Evolutionary conservation across 2,888 invertebrate species (phyloP).

Genomic region (Synergus gifuensis): DNA sequence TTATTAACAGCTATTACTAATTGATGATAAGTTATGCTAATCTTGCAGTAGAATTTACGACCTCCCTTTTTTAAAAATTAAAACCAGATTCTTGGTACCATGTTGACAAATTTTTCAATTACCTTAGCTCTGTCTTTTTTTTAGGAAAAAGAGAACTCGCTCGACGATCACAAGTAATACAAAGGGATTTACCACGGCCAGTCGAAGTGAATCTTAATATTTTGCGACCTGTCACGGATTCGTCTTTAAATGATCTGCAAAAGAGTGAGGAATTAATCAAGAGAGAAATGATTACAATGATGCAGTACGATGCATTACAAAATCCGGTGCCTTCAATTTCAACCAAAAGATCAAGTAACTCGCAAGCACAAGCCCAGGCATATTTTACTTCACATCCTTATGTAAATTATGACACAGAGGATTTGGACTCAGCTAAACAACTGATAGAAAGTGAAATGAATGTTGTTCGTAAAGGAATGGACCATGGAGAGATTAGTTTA

Average conservation of each 20-base stretch:
- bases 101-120: no score
- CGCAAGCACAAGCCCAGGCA: conserved; percentile 82
- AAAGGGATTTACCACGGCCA: conserved; percentile 88
- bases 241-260: conserved; percentile 91
- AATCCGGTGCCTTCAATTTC: conserved; percentile 82
- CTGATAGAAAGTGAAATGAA: conserved; percentile 91
- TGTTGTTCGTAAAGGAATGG: conserved; percentile 94
- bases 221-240: conserved; percentile 86
- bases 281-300: conserved; percentile 97
- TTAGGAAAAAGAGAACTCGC: conserved; percentile 84
- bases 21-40: no score
- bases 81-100: no score
- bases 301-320: conserved; percentile 92
- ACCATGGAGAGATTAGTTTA: conserved; percentile 94
- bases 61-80: no score
- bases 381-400: conserved; percentile 94
- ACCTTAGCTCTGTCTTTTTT: background rate
- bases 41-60: no score
- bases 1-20: no score
- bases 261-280: conserved; percentile 97
- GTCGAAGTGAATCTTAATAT: conserved; percentile 91
- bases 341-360: conserved; percentile 79
- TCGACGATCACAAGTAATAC: conserved; percentile 91
- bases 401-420: conserved; percentile 84
- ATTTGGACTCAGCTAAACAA: conserved; percentile 83